A percentile compares a stretch with the other conserved stretches of the same genome.
Evolutionary conservation across 1,140 invertebrate species (phyloP).

Genomic region (Brachionus angularis): DNA sequence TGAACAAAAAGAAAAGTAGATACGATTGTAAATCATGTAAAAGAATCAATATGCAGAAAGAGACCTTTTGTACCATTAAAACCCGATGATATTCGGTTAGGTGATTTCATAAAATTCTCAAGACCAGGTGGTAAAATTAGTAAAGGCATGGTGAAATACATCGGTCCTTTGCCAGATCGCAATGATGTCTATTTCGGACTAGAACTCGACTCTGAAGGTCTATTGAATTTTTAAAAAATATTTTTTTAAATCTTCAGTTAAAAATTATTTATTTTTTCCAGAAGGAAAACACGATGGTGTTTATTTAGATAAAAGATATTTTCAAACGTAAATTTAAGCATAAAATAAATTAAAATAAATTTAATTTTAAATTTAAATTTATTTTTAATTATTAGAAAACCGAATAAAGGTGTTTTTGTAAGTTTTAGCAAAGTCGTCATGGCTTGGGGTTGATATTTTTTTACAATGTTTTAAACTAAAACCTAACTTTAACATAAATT

Average conservation of each 20-base stretch:
- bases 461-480: not conserved
- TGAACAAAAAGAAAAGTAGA: not conserved
- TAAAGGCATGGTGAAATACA: slow-evolving; percentile 54
- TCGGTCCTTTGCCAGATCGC: slow-evolving; percentile 55
- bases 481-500: slow-evolving; percentile 1
- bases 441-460: slow-evolving; percentile 50
- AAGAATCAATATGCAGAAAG: slow-evolving; percentile 4
- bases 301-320: slow-evolving; percentile 55
- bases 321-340: slow-evolving; percentile 52
- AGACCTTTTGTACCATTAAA: slow-evolving; percentile 54
- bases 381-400: slow-evolving; percentile 54
- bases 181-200: slow-evolving; percentile 55
- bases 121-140: slow-evolving; percentile 55
- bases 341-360: not conserved
- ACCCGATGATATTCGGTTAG: slow-evolving; percentile 51
- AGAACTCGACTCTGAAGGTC: slow-evolving; percentile 56
- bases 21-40: slow-evolving; percentile 22
- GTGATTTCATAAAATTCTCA: slow-evolving; percentile 57
- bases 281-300: slow-evolving; percentile 58
- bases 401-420: slow-evolving; percentile 58
- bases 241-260: not conserved
- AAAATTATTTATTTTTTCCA: slow-evolving; percentile 46
- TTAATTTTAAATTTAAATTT: not conserved
- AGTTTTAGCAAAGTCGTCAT: slow-evolving; percentile 58
- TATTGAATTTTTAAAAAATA: not conserved